Evolutionary conservation across 1,140 invertebrate genomes (phyloP).

Genomic region (Aphelenchoides fujianensis): DNA sequence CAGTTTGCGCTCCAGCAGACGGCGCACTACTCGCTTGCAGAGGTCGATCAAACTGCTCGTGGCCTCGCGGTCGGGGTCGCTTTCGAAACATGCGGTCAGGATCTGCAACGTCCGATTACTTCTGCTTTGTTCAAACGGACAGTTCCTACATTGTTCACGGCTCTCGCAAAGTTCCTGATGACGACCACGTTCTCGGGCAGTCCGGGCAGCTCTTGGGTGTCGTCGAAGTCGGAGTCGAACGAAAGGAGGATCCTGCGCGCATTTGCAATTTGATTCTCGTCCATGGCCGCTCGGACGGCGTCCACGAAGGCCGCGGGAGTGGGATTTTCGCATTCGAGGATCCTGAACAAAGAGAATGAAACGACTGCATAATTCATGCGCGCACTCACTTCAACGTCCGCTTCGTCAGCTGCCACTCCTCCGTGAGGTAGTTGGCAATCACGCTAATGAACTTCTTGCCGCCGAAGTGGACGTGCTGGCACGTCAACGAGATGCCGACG

Average conservation of each 20-base stretch:
- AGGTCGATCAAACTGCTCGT: conserved; percentile 14
- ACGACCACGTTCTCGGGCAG: conserved; percentile 35
- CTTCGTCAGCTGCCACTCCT: conserved; percentile 46
- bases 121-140: not conserved
- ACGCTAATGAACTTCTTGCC: conserved; percentile 33
- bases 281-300: not conserved
- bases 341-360: not conserved
- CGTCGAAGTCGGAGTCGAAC: conserved; percentile 38
- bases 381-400: conserved; percentile 34
- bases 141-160: conserved; percentile 31
- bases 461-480: conserved; percentile 37
- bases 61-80: conserved; percentile 24
- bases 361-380: not conserved
- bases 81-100: conserved; percentile 27
- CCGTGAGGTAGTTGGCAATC: conserved; percentile 46
- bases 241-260: conserved; percentile 24
- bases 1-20: conserved; percentile 7
- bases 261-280: conserved; percentile 19
- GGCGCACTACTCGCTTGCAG: conserved; percentile 26
- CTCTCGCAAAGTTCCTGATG: conserved; percentile 29
- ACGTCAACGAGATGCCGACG: conserved; percentile 39
- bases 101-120: conserved; percentile 26
- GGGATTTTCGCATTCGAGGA: conserved; percentile 10
- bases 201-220: conserved; percentile 5
- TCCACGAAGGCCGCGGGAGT: not conserved